These are phyloP conservation scores for Coenobita brevimanus DNA, from an alignment of 1,140 invertebrate genomes.

Conservation along the genomic window DNA sequence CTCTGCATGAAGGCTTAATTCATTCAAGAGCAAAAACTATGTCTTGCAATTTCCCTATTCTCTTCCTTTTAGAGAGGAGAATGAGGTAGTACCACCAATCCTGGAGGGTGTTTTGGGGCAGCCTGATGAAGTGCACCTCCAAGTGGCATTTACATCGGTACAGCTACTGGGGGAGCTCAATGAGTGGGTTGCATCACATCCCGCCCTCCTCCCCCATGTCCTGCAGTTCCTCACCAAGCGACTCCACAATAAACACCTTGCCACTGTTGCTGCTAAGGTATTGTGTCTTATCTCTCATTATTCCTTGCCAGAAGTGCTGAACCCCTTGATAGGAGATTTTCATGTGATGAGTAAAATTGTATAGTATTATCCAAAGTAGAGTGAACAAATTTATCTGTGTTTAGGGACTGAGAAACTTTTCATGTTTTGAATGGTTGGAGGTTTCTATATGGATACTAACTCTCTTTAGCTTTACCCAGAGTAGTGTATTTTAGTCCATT, in stretches of 20 bases:
- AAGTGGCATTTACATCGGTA: conserved; percentile 91
- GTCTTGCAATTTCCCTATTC: neutral
- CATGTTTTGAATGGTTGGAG: too few relatives aligned
- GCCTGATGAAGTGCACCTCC: conserved; percentile 88
- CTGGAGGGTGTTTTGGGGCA: conserved; percentile 91
- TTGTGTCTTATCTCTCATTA: neutral
- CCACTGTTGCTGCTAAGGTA: conserved; percentile 68
- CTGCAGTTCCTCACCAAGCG: conserved; percentile 68
- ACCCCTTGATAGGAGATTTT: too few relatives aligned
- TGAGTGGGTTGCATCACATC: conserved; percentile 95
- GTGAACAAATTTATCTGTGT: too few relatives aligned
- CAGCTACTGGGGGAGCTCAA: conserved; percentile 92
- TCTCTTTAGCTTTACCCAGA: too few relatives aligned
- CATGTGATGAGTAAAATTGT: too few relatives aligned
- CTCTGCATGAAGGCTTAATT: too few relatives aligned
- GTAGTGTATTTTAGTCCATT: too few relatives aligned
- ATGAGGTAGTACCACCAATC: conserved; percentile 92
- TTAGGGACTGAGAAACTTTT: too few relatives aligned
- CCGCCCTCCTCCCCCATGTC: conserved; percentile 78
- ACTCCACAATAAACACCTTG: conserved; percentile 62
- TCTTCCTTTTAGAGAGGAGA: conserved; percentile 79
- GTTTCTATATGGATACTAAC: too few relatives aligned
- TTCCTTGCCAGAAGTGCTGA: too few relatives aligned
- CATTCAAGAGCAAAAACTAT: too few relatives aligned
- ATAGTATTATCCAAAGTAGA: too few relatives aligned